These are phyloP conservation scores for Lymantria monacha DNA, from an alignment of 2,888 invertebrate genomes.

Conservation along the genomic window DNA sequence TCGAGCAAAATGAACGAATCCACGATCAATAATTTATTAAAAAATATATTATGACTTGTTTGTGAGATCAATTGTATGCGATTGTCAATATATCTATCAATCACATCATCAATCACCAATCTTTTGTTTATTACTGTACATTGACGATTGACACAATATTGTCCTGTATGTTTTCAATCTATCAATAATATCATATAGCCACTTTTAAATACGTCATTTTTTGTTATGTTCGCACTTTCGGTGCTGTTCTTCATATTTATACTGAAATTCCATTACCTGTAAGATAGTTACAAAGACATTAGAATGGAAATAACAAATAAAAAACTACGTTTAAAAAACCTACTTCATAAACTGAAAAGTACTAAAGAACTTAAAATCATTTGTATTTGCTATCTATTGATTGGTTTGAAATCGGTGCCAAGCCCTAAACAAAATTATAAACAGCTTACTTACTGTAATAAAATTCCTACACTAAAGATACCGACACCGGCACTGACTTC, in stretches of 20 bases:
- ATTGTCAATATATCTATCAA: conserved; percentile 22
- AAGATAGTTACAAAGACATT: not conserved
- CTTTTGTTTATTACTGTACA: conserved; percentile 11
- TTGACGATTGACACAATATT: conserved; percentile 6
- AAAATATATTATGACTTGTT: conserved; percentile 15
- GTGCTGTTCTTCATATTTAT: not conserved
- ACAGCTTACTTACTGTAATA: too few relatives aligned
- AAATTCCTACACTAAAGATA: too few relatives aligned
- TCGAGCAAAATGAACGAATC: too few relatives aligned
- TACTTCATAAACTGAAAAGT: too few relatives aligned
- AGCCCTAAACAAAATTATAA: too few relatives aligned
- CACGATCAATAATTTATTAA: not conserved
- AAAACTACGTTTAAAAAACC: too few relatives aligned
- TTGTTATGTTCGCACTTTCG: not conserved
- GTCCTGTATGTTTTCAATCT: not conserved
- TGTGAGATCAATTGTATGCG: conserved; percentile 24
- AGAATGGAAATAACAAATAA: not conserved
- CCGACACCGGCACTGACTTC: too few relatives aligned
- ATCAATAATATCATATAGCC: conserved; percentile 1
- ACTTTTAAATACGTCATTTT: not conserved
- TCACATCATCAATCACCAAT: conserved; percentile 14
- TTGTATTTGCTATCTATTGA: too few relatives aligned
- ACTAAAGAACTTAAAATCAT: too few relatives aligned
- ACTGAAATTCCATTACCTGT: not conserved
- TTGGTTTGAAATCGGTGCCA: too few relatives aligned